phyloP scores from a whole-genome alignment of 2,797 vertebrate genomes.

The Malurus leucopterus region DNA sequence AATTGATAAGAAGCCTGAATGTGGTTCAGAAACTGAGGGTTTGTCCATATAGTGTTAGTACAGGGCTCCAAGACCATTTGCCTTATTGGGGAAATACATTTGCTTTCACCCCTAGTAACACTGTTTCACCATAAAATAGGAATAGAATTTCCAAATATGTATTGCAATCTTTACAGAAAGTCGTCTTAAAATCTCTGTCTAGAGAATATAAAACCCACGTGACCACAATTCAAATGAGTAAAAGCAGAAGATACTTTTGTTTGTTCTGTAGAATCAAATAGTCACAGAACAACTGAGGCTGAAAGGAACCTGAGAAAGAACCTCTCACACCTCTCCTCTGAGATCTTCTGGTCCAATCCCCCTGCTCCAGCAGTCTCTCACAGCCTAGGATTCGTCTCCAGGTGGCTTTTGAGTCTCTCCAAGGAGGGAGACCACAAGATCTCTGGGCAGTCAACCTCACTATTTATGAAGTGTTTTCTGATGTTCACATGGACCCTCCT shows the following conservation, averaged over 20 bases:
- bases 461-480: background rate
- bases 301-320: background rate
- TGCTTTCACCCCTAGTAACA: background rate
- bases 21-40: background rate
- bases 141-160: background rate
- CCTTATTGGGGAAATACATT: background rate
- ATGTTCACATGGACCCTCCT: background rate
- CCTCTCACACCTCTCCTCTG: background rate
- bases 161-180: background rate
- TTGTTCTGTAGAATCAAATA: background rate
- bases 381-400: accelerated
- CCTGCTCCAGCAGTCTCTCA: background rate
- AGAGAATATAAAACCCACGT: background rate
- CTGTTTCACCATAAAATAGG: background rate
- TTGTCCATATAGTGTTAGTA: background rate
- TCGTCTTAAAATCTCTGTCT: background rate
- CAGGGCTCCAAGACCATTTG: background rate
- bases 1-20: background rate
- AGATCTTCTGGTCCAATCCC: background rate
- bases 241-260: background rate
- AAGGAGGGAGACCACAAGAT: background rate
- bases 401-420: background rate
- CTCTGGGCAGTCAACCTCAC: background rate
- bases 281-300: background rate
- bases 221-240: background rate